phyloP scores from a whole-genome alignment of 2,888 invertebrate genomes.

The Troides oblongomaculatus region DNA sequence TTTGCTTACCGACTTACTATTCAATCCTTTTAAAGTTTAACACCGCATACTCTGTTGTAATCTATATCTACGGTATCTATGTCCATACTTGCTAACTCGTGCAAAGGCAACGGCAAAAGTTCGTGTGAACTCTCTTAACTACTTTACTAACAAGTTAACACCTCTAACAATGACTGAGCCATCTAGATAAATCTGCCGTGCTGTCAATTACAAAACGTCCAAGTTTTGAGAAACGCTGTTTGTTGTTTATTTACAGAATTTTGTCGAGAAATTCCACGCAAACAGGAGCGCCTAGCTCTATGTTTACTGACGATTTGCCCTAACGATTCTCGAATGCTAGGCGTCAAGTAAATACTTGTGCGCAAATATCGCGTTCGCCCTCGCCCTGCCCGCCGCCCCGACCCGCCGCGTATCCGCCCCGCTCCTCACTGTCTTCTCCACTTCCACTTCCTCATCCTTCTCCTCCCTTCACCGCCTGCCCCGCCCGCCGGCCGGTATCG shows the following conservation, averaged over 20 bases:
- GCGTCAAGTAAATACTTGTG: slow-evolving; percentile 70
- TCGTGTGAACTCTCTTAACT: slow-evolving; percentile 73
- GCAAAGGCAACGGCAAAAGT: slow-evolving; percentile 64
- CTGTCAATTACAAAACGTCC: slow-evolving; percentile 75
- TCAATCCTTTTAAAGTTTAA: slow-evolving; percentile 58
- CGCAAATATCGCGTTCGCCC: slow-evolving; percentile 61
- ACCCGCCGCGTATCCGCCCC: slow-evolving; percentile 34
- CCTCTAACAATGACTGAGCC: slow-evolving; percentile 77
- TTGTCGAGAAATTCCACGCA: slow-evolving; percentile 68
- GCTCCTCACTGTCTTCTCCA: slow-evolving; percentile 28
- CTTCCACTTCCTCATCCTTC: neutral
- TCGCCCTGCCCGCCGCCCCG: slow-evolving; percentile 40
- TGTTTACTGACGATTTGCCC: slow-evolving; percentile 73
- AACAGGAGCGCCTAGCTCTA: slow-evolving; percentile 64
- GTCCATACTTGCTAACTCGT: slow-evolving; percentile 70
- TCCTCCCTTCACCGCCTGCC: slow-evolving; percentile 4
- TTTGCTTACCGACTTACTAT: slow-evolving; percentile 57
- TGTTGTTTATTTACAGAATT: slow-evolving; percentile 71
- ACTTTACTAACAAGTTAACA: slow-evolving; percentile 76
- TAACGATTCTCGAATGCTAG: slow-evolving; percentile 78
- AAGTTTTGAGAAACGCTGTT: slow-evolving; percentile 70
- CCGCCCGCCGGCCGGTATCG: slow-evolving; percentile 42
- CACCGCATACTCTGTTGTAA: slow-evolving; percentile 63
- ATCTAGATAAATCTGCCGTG: slow-evolving; percentile 73
- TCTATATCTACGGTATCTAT: slow-evolving; percentile 63